Percentiles rank a stretch among this genome's conserved stretches.
Evolutionary conservation across 2,797 vertebrate genomes (phyloP).

Genomic region (Hephaestus fuliginosus): DNA sequence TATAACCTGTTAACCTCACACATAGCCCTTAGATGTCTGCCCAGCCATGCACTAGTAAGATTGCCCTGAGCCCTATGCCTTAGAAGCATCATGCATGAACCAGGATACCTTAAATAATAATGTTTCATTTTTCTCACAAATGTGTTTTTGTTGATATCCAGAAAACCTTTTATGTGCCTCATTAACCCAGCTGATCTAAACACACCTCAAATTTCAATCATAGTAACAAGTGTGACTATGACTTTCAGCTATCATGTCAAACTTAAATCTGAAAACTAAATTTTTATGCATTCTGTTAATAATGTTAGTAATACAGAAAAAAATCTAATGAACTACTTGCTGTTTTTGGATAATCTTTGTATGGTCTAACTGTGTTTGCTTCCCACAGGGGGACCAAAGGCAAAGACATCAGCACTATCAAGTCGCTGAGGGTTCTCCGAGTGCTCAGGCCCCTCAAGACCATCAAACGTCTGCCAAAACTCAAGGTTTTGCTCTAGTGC

Average conservation of each 20-base stretch:
- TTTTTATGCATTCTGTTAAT: not conserved
- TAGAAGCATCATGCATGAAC: slow-evolving; percentile 1
- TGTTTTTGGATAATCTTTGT: not conserved
- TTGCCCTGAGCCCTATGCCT: not conserved
- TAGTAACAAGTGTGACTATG: not conserved
- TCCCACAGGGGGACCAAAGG: slow-evolving; percentile 91
- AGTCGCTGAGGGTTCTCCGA: slow-evolving; percentile 94
- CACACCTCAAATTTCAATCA: not conserved
- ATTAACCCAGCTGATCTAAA: slow-evolving; percentile 40
- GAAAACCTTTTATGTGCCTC: slow-evolving; percentile 9
- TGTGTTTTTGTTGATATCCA: slow-evolving; percentile 15
- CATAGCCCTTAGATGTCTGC: not conserved
- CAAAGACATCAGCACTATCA: slow-evolving; percentile 99
- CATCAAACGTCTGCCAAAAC: slow-evolving; percentile 96
- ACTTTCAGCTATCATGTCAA: not conserved
- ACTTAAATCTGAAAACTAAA: not conserved
- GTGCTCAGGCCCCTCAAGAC: slow-evolving; percentile 97
- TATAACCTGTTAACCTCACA: not conserved
- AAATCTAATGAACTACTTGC: slow-evolving; percentile 6
- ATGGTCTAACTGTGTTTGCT: slow-evolving; percentile 36
- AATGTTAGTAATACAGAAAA: not conserved
- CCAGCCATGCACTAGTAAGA: not conserved
- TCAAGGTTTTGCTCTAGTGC: slow-evolving; percentile 87
- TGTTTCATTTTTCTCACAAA: not conserved
- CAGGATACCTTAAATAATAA: not conserved